phyloP scores from a whole-genome alignment of 2,888 invertebrate genomes.

The Callimorpha dominula region DNA sequence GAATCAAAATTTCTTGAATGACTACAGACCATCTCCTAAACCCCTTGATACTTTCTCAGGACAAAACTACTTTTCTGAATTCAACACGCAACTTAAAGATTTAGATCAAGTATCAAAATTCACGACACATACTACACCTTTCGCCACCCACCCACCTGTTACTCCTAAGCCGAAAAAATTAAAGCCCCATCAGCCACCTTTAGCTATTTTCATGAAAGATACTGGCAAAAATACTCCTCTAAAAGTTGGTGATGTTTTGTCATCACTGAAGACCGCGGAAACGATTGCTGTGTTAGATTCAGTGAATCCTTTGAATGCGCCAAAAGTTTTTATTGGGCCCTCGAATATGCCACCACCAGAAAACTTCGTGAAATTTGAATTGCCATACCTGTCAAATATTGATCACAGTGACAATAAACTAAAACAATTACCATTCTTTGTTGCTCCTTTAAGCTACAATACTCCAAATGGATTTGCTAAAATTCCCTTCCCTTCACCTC shows the following conservation, averaged over 20 bases:
- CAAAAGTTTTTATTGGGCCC: constrained; percentile 94
- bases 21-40: constrained; percentile 63
- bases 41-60: constrained; percentile 63
- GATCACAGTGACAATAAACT: constrained; percentile 91
- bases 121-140: constrained; percentile 73
- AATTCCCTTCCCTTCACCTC: constrained; percentile 94
- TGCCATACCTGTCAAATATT: constrained; percentile 93
- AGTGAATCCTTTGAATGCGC: constrained; percentile 89
- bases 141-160: constrained; percentile 76
- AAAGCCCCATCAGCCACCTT: constrained; percentile 93
- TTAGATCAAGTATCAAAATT: constrained; percentile 74
- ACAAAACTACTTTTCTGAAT: constrained; percentile 71
- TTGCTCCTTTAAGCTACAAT: constrained; percentile 94
- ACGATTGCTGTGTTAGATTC: constrained; percentile 92
- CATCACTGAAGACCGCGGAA: constrained; percentile 89
- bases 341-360: constrained; percentile 90
- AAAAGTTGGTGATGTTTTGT: constrained; percentile 90
- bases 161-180: constrained; percentile 86
- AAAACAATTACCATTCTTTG: constrained; percentile 93
- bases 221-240: constrained; percentile 80
- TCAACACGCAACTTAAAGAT: constrained; percentile 65
- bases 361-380: constrained; percentile 92
- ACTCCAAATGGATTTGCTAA: constrained; percentile 95
- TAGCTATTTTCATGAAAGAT: constrained; percentile 91
- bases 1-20: constrained; percentile 61